Evolutionary conservation across 2,797 vertebrate genomes (phyloP), one percentile per base, ranked within the genome.

Genomic region (Synanceia verrucosa): DNA sequence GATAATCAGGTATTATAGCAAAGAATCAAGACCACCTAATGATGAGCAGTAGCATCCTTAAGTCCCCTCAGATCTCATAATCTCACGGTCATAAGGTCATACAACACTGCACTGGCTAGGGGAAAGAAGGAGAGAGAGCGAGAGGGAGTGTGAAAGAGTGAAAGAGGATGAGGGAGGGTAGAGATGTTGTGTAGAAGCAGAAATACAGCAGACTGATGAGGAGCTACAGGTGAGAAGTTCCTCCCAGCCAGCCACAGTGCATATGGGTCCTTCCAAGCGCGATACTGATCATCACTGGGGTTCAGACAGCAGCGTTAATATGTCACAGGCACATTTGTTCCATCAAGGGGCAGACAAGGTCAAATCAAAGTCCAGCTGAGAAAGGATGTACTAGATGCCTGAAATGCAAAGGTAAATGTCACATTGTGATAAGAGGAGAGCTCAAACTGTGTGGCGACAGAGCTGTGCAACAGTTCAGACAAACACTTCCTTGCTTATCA

Each of bases 31-130:
- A 64, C n/a, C 9, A n/a, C 4, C 2, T 12, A 16, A 31, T 31
- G 26, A 44, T 19, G 29, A 59, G 21, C 29, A 36, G 9, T 1
- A 34, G 37, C 8, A 11, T 63, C n/a, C 44, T 66, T 39, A 16
- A 48, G 56, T 89, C 91, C 95, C 95, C 95, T 96, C 95, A 96
- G 95, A 97, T 96, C 95, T 96, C 94, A 97, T 96, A 95, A 96
- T 96, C 95, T 95, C 90, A 96, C 88, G 89, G 89, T 97, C 95
- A 96, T 70, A 59, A 95, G 96, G 95, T 93, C 91, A 95, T 94
- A 83, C 86, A 89, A 88, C 92, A 90, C 94, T 86, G 90, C 33
- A 83, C 78, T 59, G 85, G 80, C 80, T 61, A 81, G 64, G 65
- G 46, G 70, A 72, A 62, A 63, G 61, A 63, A 46, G 5, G 37